phyloP scores from a whole-genome alignment of 2,888 invertebrate genomes.

The Zonitis immaculata region DNA sequence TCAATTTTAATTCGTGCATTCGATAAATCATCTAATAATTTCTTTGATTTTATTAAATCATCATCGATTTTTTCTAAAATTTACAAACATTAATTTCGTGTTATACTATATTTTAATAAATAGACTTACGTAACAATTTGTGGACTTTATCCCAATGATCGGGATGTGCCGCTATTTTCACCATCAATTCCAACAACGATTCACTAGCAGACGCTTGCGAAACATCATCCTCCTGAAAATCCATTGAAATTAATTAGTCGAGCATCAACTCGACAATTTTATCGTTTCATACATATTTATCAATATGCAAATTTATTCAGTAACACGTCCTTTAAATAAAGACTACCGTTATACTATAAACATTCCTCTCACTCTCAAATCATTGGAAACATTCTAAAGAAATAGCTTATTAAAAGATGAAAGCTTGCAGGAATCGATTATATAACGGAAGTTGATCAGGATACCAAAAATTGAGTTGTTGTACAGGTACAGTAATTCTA shows the following conservation, averaged over 20 bases:
- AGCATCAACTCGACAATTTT: constrained; percentile 5
- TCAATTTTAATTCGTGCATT: constrained; percentile 2
- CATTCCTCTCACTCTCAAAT: no score
- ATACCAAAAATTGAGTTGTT: background rate
- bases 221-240: constrained; percentile 18
- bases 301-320: constrained; percentile 5
- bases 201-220: constrained; percentile 37
- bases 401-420: background rate
- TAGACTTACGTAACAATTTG: constrained; percentile 44
- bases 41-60: constrained; percentile 38
- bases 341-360: no score
- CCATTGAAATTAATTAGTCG: constrained; percentile 5
- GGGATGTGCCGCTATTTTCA: constrained; percentile 46
- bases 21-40: constrained; percentile 33
- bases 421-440: background rate
- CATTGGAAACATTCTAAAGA: no score
- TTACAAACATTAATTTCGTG: no score
- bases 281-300: constrained; percentile 5
- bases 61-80: constrained; percentile 41
- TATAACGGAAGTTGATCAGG: background rate
- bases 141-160: constrained; percentile 46
- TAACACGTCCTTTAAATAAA: constrained; percentile 1
- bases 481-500: no score
- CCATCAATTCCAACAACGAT: constrained; percentile 44
- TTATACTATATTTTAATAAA: no score